Evolutionary conservation across 2,797 vertebrate genomes (phyloP).

Genomic region (Emydoidea blandingii): DNA sequence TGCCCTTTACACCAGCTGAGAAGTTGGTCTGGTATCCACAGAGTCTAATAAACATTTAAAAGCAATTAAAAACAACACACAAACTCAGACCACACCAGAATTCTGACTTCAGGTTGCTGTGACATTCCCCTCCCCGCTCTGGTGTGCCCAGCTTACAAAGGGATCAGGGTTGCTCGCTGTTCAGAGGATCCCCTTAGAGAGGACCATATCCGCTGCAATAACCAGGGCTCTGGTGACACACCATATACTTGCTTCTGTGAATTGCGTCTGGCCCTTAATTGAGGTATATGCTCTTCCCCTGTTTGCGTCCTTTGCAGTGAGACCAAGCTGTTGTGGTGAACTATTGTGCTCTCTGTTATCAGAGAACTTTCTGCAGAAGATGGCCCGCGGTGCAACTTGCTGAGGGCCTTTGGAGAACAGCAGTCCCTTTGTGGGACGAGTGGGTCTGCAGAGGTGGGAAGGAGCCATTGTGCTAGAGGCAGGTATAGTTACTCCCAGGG

Average conservation of each 20-base stretch:
- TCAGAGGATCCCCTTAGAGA: not conserved
- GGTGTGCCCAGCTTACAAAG: not conserved
- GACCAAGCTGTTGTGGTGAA: accelerated
- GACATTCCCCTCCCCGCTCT: not conserved
- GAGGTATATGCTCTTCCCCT: accelerated
- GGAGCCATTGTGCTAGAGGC: too few relatives aligned
- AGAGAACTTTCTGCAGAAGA: not conserved
- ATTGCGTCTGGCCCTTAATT: not conserved
- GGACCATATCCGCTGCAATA: not conserved
- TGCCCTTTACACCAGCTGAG: not conserved
- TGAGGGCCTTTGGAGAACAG: not conserved
- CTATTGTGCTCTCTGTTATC: accelerated
- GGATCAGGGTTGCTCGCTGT: too few relatives aligned
- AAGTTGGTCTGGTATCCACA: not conserved
- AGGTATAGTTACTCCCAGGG: too few relatives aligned
- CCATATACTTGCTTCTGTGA: accelerated
- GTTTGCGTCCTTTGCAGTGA: accelerated
- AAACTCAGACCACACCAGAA: not conserved
- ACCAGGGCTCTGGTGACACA: not conserved
- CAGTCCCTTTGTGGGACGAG: accelerated
- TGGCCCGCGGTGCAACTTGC: not conserved
- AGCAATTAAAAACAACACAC: not conserved
- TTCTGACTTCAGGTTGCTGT: not conserved
- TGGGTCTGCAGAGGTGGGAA: not conserved
- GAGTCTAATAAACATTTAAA: not conserved